A percentile compares a stretch with the other conserved stretches of the same genome.
Evolutionary conservation across 2,888 invertebrate genomes (phyloP).

Genomic region (Ptychoptera albimana): DNA sequence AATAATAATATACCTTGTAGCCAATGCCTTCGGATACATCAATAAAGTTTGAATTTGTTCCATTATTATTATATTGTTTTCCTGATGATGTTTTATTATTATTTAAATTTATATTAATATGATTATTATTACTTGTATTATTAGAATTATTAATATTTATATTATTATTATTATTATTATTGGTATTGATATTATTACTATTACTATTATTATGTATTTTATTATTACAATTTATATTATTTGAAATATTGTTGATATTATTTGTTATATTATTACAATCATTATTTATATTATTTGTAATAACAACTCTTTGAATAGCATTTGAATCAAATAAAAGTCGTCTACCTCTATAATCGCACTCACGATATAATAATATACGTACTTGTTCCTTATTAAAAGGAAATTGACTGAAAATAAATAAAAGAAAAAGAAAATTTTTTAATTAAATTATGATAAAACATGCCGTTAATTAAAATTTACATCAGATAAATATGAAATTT

Average conservation of each 20-base stretch:
- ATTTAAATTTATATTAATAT: neutral
- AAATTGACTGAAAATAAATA: constrained; percentile 26
- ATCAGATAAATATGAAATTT: too few relatives aligned
- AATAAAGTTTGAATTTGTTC: constrained; percentile 26
- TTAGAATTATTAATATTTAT: too few relatives aligned
- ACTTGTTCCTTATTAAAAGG: constrained; percentile 58
- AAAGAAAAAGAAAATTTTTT: neutral
- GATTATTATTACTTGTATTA: too few relatives aligned
- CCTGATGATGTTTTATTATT: neutral
- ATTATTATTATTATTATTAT: too few relatives aligned
- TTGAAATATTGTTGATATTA: too few relatives aligned
- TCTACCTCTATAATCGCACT: constrained; percentile 69
- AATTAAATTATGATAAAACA: too few relatives aligned
- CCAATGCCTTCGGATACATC: constrained; percentile 47
- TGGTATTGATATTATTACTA: too few relatives aligned
- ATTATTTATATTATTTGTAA: neutral
- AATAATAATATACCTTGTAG: constrained; percentile 37
- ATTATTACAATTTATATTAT: too few relatives aligned
- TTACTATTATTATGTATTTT: too few relatives aligned
- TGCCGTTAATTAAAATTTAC: too few relatives aligned
- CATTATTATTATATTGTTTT: constrained; percentile 12
- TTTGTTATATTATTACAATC: neutral
- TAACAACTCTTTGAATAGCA: constrained; percentile 20
- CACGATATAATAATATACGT: constrained; percentile 66
- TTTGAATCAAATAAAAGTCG: constrained; percentile 72